Conservation (phyloP, 1,140 invertebrate genomes). For the Myzus persicae region DNA sequence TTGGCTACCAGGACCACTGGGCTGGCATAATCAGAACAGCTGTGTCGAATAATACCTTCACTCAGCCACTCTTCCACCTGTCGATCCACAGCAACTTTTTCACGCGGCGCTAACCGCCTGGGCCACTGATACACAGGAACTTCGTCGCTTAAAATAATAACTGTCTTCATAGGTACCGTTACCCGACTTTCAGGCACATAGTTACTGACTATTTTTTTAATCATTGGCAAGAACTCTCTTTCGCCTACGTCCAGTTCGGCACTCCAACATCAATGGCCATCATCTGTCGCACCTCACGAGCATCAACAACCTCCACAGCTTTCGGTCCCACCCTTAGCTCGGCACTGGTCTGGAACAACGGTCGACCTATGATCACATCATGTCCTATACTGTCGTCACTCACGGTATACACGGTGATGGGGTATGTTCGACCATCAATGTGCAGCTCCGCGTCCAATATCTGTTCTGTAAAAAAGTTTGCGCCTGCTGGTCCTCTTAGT, state of each 20-base stretch:
- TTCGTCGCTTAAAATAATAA: neutral
- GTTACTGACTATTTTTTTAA: neutral
- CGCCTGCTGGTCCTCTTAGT: neutral
- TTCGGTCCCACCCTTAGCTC: conserved; percentile 24
- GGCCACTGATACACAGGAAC: neutral
- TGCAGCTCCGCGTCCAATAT: neutral
- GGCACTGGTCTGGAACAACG: conserved; percentile 36
- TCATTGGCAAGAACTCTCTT: neutral
- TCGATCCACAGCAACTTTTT: conserved; percentile 62
- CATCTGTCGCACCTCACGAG: neutral
- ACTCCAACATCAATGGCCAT: neutral
- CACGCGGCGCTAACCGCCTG: conserved; percentile 59
- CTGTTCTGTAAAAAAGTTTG: neutral
- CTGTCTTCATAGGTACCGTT: neutral
- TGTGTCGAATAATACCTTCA: conserved; percentile 64
- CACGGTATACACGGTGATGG: neutral
- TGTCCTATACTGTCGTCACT: conserved; percentile 12
- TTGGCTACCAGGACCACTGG: conserved; percentile 66
- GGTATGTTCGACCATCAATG: neutral
- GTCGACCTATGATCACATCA: neutral
- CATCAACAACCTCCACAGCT: conserved; percentile 6
- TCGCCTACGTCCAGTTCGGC: neutral
- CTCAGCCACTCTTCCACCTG: neutral
- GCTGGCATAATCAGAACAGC: conserved; percentile 65
- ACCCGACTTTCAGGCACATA: neutral